These are phyloP conservation scores for Amia ocellicauda DNA, from an alignment of 2,113 vertebrate genomes.

Conservation along the genomic window DNA sequence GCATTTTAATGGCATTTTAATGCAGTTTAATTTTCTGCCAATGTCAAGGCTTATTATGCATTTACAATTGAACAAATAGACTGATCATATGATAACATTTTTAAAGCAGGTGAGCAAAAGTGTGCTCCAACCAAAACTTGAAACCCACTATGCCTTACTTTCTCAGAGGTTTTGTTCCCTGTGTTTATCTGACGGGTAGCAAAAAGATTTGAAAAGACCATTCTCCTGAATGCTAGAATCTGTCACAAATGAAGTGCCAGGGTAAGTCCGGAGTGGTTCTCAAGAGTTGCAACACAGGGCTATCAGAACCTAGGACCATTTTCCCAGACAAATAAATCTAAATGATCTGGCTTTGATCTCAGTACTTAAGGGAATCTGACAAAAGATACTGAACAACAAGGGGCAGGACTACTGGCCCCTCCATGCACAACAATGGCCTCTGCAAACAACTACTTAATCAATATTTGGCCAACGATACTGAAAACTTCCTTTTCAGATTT, in stretches of 20 bases:
- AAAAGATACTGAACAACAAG: conserved; percentile 85
- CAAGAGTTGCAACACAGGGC: not conserved
- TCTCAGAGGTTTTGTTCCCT: too few species aligned
- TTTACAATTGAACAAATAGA: too few species aligned
- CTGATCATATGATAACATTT: too few species aligned
- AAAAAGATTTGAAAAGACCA: not conserved
- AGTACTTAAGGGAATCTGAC: conserved; percentile 81
- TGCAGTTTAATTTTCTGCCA: too few species aligned
- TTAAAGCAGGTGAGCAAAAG: too few species aligned
- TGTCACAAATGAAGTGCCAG: not conserved
- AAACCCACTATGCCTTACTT: too few species aligned
- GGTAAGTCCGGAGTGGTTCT: not conserved
- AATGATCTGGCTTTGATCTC: conserved; percentile 94
- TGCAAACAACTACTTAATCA: conserved; percentile 98
- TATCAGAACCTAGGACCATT: conserved; percentile 62
- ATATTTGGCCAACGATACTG: conserved; percentile 94
- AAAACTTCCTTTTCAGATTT: conserved; percentile 95
- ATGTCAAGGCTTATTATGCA: too few species aligned
- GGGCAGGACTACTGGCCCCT: conserved; percentile 79
- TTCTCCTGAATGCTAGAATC: not conserved
- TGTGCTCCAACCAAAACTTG: too few species aligned
- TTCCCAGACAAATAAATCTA: conserved; percentile 97
- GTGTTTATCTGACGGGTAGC: too few species aligned
- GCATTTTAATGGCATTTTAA: too few species aligned
- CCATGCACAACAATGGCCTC: conserved; percentile 82